Percentiles rank a stretch among this genome's conserved stretches.
These are phyloP conservation scores for Gobionotothen gibberifrons DNA, from an alignment of 2,797 vertebrate species.

Conservation along the genomic window DNA sequence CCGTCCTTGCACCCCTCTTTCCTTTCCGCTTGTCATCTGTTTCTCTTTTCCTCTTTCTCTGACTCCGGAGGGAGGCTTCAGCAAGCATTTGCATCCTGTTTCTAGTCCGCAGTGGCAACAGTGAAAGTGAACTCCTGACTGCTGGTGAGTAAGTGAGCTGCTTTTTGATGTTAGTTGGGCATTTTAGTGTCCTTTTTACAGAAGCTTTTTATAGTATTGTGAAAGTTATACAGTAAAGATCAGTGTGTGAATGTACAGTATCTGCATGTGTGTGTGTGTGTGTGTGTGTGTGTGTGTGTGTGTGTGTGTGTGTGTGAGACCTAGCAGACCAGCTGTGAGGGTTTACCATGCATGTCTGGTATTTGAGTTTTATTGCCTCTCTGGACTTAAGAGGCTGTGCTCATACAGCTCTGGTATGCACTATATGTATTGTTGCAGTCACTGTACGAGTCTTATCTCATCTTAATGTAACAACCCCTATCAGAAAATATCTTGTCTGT, in stretches of 20 bases:
- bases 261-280: constrained; percentile 28
- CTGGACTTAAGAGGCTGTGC: constrained; percentile 66
- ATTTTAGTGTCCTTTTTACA: constrained; percentile 5
- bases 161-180: constrained; percentile 8
- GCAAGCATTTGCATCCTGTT: constrained; percentile 70
- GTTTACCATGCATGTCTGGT: constrained; percentile 80
- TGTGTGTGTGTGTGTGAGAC: constrained; percentile 37
- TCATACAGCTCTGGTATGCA: constrained; percentile 61
- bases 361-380: constrained; percentile 81
- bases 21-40: constrained; percentile 62
- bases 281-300: constrained; percentile 38
- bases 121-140: constrained; percentile 59
- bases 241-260: constrained; percentile 23
- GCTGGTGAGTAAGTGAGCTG: constrained; percentile 48
- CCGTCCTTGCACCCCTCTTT: constrained; percentile 35
- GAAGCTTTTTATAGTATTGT: constrained; percentile 2
- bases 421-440: constrained; percentile 44
- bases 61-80: constrained; percentile 42
- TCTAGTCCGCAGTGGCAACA: constrained; percentile 57
- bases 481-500: constrained; percentile 7
- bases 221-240: background rate
- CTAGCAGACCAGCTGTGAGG: constrained; percentile 75
- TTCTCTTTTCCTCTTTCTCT: constrained; percentile 65
- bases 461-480: constrained; percentile 6
- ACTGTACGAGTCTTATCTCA: constrained; percentile 40